Evolutionary conservation across 2,888 invertebrate species (phyloP), one percentile per base, ranked within the genome.

Genomic region (Lumbricus terrestris): DNA sequence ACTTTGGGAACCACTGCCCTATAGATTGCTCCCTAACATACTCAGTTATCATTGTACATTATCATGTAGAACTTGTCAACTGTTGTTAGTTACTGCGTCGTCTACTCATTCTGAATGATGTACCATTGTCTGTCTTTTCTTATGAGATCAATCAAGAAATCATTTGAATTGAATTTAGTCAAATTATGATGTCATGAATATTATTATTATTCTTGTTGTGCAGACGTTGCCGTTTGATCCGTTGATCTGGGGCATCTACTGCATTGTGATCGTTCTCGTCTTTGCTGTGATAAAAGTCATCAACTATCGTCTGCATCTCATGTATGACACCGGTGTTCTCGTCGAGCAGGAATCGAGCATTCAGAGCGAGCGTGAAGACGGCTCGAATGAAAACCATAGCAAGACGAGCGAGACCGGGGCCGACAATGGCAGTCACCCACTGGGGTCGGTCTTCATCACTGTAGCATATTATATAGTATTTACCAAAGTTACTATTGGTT

Each of bases 261-360:
- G 97, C 95, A 96, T 96, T 89, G 96, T 97, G 90, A 97, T 99
- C 92, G 97, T 97, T 42, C 94, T 97, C 90, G 96, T 98, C 91
- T 98, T 99, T 95, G 96, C 97, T 23, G 94, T 96, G 89, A 96
- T 99, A 92, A 99, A 99, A 96, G 95, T 97, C 91, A 95, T 97
- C 93, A 99, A 98, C 95, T 97, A 97, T 95, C 97, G 97, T 88
- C 96, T 99, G 91, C 99, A 99, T 95, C 97, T 97, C 93, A 97
- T 98, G 96, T 99, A 98, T 95, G 98, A 99, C 95, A 98, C 98
- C 29, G 97, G 97, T n/a, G 98, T 98, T 95, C 97, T 94, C 90
- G 93, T 94, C 42, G 94, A 94, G 90, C 94, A 94, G 69, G 40
- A 89, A 42, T 88, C 90, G 20, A 90, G 90, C 83, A 91, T 91